Evolutionary conservation across 2,113 vertebrate genomes (phyloP).

Genomic region (Amphiprion percula): DNA sequence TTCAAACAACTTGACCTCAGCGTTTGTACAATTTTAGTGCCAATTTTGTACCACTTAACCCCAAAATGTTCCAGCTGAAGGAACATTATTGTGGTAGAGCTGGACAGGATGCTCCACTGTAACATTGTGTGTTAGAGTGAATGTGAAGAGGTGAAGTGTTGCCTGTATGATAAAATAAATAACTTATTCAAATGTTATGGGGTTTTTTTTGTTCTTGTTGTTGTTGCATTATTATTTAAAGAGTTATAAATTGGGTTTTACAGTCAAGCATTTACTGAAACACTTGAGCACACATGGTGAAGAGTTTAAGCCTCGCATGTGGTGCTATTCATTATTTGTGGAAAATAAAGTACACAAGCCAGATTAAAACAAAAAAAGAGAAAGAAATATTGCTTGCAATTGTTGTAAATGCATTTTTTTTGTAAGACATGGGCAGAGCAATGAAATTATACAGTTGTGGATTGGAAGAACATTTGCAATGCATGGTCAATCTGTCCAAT

Average conservation of each 20-base stretch:
- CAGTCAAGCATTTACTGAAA: conserved; percentile 3
- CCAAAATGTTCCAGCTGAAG: background rate
- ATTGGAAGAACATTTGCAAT: conserved; percentile 26
- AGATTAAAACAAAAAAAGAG: too few species aligned
- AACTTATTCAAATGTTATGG: too few species aligned
- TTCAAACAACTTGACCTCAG: background rate
- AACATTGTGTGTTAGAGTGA: background rate
- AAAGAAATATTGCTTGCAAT: too few species aligned
- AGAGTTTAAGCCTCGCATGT: background rate
- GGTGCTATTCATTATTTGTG: background rate
- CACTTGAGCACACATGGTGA: background rate
- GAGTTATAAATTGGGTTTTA: conserved; percentile 5
- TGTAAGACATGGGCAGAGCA: background rate
- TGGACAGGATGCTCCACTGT: conserved; percentile 11
- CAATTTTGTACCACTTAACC: background rate
- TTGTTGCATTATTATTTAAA: background rate
- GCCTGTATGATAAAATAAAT: too few species aligned
- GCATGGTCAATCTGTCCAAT: conserved; percentile 69
- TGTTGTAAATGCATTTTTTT: background rate
- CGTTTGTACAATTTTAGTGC: background rate
- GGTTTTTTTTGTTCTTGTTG: too few species aligned
- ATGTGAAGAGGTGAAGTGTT: conserved; percentile 12
- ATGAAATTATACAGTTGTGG: conserved; percentile 18
- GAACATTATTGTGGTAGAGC: too few species aligned
- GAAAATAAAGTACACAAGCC: too few species aligned